phyloP scores from a whole-genome alignment of 2,113 vertebrate species.

The Onychostruthus taczanowskii region DNA sequence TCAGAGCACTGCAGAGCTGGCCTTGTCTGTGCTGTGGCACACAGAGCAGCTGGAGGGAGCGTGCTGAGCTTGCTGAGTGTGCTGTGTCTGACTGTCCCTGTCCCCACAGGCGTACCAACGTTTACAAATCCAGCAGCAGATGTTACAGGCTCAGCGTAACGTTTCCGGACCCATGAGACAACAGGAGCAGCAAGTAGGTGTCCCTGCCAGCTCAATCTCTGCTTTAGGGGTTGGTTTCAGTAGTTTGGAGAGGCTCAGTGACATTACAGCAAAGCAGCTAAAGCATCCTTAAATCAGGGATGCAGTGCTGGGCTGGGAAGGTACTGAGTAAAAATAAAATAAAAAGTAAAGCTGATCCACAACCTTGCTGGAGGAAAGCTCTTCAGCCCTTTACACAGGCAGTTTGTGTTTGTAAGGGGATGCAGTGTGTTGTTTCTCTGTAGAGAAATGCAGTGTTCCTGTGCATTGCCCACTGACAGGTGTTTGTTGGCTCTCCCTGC shows the following conservation, averaged over 20 bases:
- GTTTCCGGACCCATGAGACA: constrained; percentile 98
- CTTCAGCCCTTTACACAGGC: not conserved
- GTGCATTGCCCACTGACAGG: rapidly evolving
- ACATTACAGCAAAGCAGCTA: not conserved
- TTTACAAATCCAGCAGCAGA: constrained; percentile 99
- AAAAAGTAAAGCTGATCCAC: not conserved
- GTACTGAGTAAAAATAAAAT: not conserved
- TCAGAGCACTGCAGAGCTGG: not conserved
- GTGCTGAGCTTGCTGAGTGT: not conserved
- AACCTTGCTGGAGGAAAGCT: not conserved
- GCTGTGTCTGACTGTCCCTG: not conserved
- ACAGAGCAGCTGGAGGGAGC: not conserved
- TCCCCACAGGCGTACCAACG: constrained; percentile 92
- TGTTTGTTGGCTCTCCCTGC: not conserved
- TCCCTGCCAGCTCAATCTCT: not conserved
- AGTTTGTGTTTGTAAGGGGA: not conserved
- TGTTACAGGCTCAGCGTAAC: constrained; percentile 99
- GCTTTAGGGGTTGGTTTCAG: not conserved
- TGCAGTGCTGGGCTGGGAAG: not conserved
- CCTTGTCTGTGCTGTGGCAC: not conserved
- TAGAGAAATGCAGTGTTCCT: not conserved
- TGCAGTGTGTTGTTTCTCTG: not conserved
- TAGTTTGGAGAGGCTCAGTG: not conserved
- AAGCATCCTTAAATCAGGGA: not conserved
- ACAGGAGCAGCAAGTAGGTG: constrained; percentile 99